A percentile compares a stretch with the other conserved stretches of the same genome.
Conservation (phyloP, 1,140 invertebrate species). For the Mycetomoellerius zeteki region DNA sequence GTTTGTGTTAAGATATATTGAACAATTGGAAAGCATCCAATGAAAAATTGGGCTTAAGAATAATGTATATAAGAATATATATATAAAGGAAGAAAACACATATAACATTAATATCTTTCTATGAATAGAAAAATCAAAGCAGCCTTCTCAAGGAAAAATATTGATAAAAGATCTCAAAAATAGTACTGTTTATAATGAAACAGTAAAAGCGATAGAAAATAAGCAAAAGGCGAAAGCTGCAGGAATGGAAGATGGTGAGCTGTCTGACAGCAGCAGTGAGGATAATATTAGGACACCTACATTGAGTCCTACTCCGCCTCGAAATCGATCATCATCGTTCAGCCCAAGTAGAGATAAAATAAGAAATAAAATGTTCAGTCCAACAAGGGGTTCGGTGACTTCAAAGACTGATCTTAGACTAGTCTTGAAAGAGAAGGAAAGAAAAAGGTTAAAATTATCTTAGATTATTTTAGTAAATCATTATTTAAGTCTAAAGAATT, state of each 20-base stretch:
- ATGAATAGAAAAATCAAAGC: constrained; percentile 82
- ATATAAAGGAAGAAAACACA: not conserved
- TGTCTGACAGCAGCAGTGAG: constrained; percentile 87
- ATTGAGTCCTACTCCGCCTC: constrained; percentile 81
- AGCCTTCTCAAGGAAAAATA: constrained; percentile 83
- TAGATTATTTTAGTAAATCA: too few relatives aligned
- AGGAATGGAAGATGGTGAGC: constrained; percentile 89
- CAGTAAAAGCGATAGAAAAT: constrained; percentile 90
- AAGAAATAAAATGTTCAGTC: constrained; percentile 61
- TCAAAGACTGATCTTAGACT: constrained; percentile 85
- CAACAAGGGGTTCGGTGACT: constrained; percentile 65
- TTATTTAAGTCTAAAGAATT: constrained; percentile 62
- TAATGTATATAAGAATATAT: constrained; percentile 42
- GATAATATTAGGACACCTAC: constrained; percentile 85
- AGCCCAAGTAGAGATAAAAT: constrained; percentile 69
- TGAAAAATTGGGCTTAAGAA: not conserved
- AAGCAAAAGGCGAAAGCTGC: constrained; percentile 89
- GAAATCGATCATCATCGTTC: constrained; percentile 60
- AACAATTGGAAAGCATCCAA: too few relatives aligned
- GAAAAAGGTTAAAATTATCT: constrained; percentile 81
- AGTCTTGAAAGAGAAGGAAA: constrained; percentile 86
- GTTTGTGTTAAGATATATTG: too few relatives aligned
- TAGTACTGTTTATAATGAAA: constrained; percentile 89
- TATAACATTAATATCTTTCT: constrained; percentile 49
- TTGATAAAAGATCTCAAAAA: constrained; percentile 90